Base-by-base conservation (phyloP, 1,140 invertebrate genomes). In the Holotrichia oblita region DNA sequence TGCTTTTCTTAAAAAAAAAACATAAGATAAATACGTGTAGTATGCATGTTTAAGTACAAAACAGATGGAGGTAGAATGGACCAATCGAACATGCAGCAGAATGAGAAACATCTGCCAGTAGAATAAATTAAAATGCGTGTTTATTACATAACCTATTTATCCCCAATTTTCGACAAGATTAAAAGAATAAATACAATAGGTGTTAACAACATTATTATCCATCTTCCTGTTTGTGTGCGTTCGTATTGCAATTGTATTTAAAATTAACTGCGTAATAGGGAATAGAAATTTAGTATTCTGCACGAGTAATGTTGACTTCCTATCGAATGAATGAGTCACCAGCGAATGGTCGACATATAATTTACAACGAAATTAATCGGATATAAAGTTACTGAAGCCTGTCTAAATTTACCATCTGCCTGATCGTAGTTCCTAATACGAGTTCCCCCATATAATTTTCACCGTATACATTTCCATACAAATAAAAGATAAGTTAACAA, bases 371-470 rank as follows among this genome's bases (percentile, higher is more conserved):
- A 55, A n/a, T 55, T 55, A 55, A 55, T 55, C 48, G 14, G n/a
- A 55, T 55, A 55, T 55, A 55, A 55, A 17, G 48, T 55, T 55
- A 55, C 48, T 17, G 48, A 55, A 55, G 48, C 48, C 48, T 17
- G 48, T 34, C 27, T 34, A 34, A 34, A 34, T 34, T 34, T 2
- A 34, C 27, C 27, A 34, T 34, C 27, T 34, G 27, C 27, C 27
- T 34, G 2, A 34, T 34, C 4, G 27, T 34, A 34, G 27, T 34
- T 2, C 4, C 27, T 34, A 34, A 34, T 34, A 34, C 27, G 27
- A 34, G 4, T 34, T 34, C 27, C 27, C 1, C 27, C 27, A 1
- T 34, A 4, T 34, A 34, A n/a, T n/a, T n/a, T 34, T 2, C 4
- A 34, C 4, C 4, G 27, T 34, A 34, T 4, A 34, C 4, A 34